Conservation (phyloP, 2,113 vertebrate genomes). For the Cariama cristata region DNA sequence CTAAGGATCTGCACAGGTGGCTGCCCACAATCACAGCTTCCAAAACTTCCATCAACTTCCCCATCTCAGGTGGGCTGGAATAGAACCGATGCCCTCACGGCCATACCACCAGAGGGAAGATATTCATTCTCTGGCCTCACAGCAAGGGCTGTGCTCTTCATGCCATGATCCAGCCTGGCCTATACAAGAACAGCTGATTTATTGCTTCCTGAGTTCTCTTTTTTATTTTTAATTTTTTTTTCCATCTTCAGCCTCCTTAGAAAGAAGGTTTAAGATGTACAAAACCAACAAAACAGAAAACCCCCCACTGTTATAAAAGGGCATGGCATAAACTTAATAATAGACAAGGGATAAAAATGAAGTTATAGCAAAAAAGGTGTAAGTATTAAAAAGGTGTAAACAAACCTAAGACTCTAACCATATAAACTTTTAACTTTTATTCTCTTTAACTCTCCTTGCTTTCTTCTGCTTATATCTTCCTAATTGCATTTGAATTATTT, state of each 20-base stretch:
- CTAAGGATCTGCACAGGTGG: neutral
- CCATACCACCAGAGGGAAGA: neutral
- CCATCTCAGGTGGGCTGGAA: neutral
- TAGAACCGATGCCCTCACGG: neutral
- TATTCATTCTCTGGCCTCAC: neutral
- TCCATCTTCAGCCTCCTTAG: neutral
- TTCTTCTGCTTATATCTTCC: neutral
- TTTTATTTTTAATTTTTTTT: no score
- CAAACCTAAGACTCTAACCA: neutral
- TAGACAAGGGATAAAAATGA: neutral
- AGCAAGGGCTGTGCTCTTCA: neutral
- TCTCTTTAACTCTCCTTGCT: neutral
- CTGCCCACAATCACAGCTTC: neutral
- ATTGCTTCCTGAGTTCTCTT: slow-evolving; percentile 4
- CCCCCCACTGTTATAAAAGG: neutral
- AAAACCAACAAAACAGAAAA: neutral
- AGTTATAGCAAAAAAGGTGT: neutral
- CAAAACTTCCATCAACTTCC: neutral
- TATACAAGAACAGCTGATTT: neutral
- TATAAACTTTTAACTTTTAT: neutral
- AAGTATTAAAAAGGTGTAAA: neutral
- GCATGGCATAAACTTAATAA: neutral
- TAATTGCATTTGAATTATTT: neutral
- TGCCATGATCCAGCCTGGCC: neutral
- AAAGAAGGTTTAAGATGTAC: neutral